Conservation (phyloP, 1,140 invertebrate species). For the Scaptomyza hsui region DNA sequence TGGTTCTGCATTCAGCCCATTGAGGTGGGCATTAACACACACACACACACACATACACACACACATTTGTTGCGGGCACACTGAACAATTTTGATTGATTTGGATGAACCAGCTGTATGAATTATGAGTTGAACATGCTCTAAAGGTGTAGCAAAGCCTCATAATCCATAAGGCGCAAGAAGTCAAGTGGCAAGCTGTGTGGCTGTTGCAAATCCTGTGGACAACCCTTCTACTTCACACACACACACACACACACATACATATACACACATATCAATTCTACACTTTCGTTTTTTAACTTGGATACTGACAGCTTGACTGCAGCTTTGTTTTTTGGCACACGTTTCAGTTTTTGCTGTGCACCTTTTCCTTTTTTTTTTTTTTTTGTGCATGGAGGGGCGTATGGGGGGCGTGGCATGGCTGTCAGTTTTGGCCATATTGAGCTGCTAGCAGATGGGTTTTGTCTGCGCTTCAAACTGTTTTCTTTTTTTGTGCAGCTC, state of each 20-base stretch:
- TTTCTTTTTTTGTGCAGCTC: slow-evolving; percentile 37
- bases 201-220: slow-evolving; percentile 1
- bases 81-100: slow-evolving; percentile 65
- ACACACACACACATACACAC: neutral
- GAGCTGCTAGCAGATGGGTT: slow-evolving; percentile 73
- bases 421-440: slow-evolving; percentile 66
- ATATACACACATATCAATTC: neutral
- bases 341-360: slow-evolving; percentile 62
- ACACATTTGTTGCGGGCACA: slow-evolving; percentile 62
- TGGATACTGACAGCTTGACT: slow-evolving; percentile 56
- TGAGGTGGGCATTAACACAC: slow-evolving; percentile 43
- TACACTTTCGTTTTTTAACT: neutral
- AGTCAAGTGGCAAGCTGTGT: slow-evolving; percentile 57
- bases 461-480: slow-evolving; percentile 56
- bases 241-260: too few species aligned
- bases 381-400: neutral
- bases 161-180: slow-evolving; percentile 40
- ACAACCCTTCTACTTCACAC: slow-evolving; percentile 10
- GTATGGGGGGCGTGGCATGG: slow-evolving; percentile 42
- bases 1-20: slow-evolving; percentile 27
- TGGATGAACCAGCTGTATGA: slow-evolving; percentile 39
- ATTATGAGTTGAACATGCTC: slow-evolving; percentile 58
- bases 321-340: slow-evolving; percentile 53
- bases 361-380: slow-evolving; percentile 55
- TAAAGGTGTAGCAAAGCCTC: slow-evolving; percentile 45